These are phyloP conservation scores for Bergia sp. DNA, from an alignment of 92 coral and sea anemone species.

Conservation along the genomic window DNA sequence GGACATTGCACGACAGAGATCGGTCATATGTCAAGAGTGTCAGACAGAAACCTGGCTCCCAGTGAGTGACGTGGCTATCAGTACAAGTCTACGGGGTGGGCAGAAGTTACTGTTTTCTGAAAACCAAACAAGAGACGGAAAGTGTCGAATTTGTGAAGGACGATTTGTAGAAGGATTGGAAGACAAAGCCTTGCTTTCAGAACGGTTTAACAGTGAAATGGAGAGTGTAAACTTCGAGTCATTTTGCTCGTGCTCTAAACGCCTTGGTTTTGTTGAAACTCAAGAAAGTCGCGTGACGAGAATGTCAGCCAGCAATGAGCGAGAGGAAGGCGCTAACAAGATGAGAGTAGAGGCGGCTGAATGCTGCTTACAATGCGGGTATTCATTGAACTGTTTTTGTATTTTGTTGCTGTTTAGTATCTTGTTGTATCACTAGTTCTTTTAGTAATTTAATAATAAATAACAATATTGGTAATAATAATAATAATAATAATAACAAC, in stretches of 20 bases:
- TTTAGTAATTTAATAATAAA: background rate
- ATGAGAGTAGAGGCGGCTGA: background rate
- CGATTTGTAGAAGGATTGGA: background rate
- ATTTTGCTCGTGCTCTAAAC: conserved; percentile 13
- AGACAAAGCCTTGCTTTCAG: background rate
- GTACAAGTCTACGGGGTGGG: background rate
- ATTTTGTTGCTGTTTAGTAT: background rate
- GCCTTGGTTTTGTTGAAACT: conserved; percentile 5
- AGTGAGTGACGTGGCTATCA: background rate
- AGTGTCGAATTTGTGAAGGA: conserved; percentile 5
- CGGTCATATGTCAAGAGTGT: conserved; percentile 18
- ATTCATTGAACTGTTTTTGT: background rate
- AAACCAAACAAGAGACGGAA: background rate
- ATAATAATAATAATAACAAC: too few relatives aligned
- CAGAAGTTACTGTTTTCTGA: background rate
- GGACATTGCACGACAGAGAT: conserved; percentile 6
- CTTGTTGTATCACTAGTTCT: background rate
- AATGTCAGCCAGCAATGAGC: background rate
- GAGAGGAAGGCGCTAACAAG: conserved; percentile 12
- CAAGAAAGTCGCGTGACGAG: background rate
- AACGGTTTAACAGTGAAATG: too few relatives aligned
- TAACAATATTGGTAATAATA: too few relatives aligned
- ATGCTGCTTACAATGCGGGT: conserved; percentile 43
- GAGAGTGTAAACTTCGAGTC: background rate
- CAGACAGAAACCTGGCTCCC: conserved; percentile 9